Evolutionary conservation across 2,113 vertebrate genomes (phyloP), one percentile per base, ranked within the genome.

Genomic region (Nycticebus coucang): DNA sequence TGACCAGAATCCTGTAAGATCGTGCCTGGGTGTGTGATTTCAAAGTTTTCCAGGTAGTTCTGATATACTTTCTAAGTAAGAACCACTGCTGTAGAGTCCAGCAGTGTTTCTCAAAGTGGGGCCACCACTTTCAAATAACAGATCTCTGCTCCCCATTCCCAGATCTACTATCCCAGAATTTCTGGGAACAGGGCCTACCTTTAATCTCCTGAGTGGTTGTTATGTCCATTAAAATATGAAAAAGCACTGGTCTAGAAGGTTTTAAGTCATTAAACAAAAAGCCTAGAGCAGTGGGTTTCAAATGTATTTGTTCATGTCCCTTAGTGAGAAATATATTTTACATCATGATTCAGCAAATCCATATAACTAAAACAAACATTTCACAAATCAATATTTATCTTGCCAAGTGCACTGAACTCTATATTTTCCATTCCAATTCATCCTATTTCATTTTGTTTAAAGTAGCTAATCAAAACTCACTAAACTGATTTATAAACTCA

Each of bases 301-400:
- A 85, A 74, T 87, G 22, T 59, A 45, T 87, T 89, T 89, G 78
- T 88, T 97, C 30, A 68, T 55, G 14, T 64, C 19, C 60, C 74
- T 95, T 91, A 57, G 21, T 83, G 89, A 77, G 66, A 94, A 93
- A 72, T 71, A 35, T 28, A 71, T 94, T 91, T 92, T 74, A 45
- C 64, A 41, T 74, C 37, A 80, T 81, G 72, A 79, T 77, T 96
- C 85, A 82, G 28, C 15, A 96, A 93, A 82, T 66, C 78, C 78
- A 89, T 57, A 60, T 85, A 92, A 91, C 85, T 90, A 84, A 96
- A 95, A 91, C 90, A 72, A 45, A 84, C 66, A 50, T 94, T 85
- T 85, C 55, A 62, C 35, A 90, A 35, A 86, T 94, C 30, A 13
- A 22, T 96, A 77, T 85, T 93, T 92, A 84, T 50, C 82, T 83